Evolutionary conservation across 2,888 invertebrate species (phyloP).

Genomic region (Aproaerema taeniolella): DNA sequence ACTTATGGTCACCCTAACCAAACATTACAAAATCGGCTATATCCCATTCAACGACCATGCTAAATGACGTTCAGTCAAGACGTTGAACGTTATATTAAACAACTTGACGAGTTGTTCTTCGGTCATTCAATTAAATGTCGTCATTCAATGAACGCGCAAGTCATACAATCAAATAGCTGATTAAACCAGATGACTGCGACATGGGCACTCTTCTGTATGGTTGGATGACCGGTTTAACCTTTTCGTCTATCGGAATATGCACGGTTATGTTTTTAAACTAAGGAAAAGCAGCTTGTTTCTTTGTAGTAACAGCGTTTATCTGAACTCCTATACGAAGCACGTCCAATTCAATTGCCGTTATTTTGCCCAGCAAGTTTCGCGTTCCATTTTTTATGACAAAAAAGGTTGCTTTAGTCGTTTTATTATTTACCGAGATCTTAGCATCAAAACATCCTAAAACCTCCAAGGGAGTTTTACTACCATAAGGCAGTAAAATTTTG

Average conservation of each 20-base stretch:
- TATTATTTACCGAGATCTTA: background rate
- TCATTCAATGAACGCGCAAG: too few species aligned
- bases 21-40: too few species aligned
- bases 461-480: conserved; percentile 18
- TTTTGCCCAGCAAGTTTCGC: conserved; percentile 19
- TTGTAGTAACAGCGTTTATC: conserved; percentile 18
- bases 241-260: conserved; percentile 14
- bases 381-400: conserved; percentile 22
- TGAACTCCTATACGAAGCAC: conserved; percentile 20
- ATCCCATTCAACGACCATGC: too few species aligned
- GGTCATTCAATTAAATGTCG: too few species aligned
- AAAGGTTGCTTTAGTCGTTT: conserved; percentile 8
- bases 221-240: conserved; percentile 16
- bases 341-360: conserved; percentile 17
- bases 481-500: conserved; percentile 22
- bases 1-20: too few species aligned
- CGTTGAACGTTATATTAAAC: too few species aligned
- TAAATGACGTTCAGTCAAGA: too few species aligned
- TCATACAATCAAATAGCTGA: too few species aligned
- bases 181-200: too few species aligned
- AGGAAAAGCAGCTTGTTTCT: conserved; percentile 12
- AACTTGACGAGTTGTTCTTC: too few species aligned
- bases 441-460: conserved; percentile 23
- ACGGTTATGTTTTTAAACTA: conserved; percentile 15
- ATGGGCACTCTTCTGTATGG: conserved; percentile 18